Percentiles rank a stretch among this genome's conserved stretches.
phyloP scores from a whole-genome alignment of 2,888 invertebrate species.

The Phytoseiulus persimilis region DNA sequence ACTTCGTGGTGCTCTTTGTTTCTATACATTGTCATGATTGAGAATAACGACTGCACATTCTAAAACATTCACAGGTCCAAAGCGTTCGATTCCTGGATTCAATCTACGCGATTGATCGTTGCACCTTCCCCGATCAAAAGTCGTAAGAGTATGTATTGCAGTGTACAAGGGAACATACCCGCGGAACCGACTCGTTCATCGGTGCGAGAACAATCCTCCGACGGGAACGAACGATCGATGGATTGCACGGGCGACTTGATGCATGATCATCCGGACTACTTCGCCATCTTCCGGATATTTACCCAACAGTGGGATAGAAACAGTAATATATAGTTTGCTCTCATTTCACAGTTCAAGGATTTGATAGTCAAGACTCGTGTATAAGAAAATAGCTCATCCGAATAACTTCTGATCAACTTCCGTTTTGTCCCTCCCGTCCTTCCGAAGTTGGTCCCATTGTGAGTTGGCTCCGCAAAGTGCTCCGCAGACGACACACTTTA shows the following conservation, averaged over 20 bases:
- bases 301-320: background rate
- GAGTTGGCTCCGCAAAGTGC: background rate
- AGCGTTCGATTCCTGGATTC: too few species aligned
- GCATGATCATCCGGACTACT: background rate
- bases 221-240: background rate
- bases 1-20: background rate
- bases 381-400: background rate
- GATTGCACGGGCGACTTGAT: background rate
- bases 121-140: too few species aligned
- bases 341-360: background rate
- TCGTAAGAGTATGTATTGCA: too few species aligned
- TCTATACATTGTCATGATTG: background rate
- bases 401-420: background rate
- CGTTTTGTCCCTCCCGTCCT: background rate
- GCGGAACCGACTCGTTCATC: background rate
- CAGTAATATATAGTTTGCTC: background rate
- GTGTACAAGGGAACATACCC: background rate
- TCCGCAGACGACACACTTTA: background rate
- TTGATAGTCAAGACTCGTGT: background rate
- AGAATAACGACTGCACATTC: background rate
- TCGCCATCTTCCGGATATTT: too few species aligned
- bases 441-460: slow-evolving; percentile 29
- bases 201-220: background rate
- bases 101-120: too few species aligned
- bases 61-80: background rate